Evolutionary conservation across 2,113 vertebrate genomes (phyloP).

Genomic region (Gymnocephalus cernua): DNA sequence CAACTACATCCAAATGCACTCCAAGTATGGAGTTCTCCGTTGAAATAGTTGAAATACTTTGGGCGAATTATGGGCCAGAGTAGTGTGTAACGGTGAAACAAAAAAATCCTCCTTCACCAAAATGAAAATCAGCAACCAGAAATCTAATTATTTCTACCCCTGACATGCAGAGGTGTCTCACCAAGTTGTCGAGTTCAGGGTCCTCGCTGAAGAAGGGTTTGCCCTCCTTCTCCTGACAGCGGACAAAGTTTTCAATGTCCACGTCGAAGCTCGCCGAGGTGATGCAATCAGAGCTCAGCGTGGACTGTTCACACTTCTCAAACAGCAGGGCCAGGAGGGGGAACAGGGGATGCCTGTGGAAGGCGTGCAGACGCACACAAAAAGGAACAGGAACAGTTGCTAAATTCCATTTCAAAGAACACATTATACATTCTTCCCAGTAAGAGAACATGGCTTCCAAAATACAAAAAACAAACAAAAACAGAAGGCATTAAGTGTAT

Average conservation of each 20-base stretch:
- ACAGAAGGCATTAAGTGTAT: background rate
- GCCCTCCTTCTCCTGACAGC: slow-evolving; percentile 95
- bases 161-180: slow-evolving; percentile 70
- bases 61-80: background rate
- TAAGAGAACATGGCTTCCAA: background rate
- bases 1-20: background rate
- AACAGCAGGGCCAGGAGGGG: slow-evolving; percentile 96
- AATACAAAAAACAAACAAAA: background rate
- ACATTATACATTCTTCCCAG: background rate
- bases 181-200: slow-evolving; percentile 97
- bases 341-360: slow-evolving; percentile 93
- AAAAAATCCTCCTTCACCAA: background rate
- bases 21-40: background rate
- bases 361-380: background rate
- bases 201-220: slow-evolving; percentile 99
- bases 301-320: slow-evolving; percentile 98
- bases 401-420: background rate
- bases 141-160: background rate
- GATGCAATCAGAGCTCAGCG: slow-evolving; percentile 96
- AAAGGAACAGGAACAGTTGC: background rate
- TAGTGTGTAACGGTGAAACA: background rate
- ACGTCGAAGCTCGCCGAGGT: slow-evolving; percentile 97
- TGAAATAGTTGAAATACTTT: background rate
- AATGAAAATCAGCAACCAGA: background rate
- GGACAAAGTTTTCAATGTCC: slow-evolving; percentile 98